Conservation (phyloP, 2,888 invertebrate species). For the Sphaeridia pumilis region DNA sequence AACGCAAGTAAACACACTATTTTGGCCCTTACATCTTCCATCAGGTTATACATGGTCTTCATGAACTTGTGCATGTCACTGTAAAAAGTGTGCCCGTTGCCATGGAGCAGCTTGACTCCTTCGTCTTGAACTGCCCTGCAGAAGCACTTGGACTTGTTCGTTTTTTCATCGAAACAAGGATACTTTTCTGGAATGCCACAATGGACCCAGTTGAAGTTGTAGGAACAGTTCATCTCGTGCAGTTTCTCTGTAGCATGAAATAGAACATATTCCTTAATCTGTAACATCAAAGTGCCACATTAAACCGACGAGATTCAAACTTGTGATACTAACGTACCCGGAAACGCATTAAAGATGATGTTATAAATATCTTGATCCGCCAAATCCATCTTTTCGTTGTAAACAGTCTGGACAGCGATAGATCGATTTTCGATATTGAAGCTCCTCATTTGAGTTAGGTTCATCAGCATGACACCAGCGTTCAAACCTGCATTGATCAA, state of each 20-base stretch:
- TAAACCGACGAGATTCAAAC: not conserved
- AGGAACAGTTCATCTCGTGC: constrained; percentile 7
- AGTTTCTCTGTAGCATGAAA: constrained; percentile 7
- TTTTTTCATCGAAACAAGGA: not conserved
- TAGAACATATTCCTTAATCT: not conserved
- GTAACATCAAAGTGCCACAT: not conserved
- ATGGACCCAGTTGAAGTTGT: constrained; percentile 16
- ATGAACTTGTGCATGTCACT: not conserved
- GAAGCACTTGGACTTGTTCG: constrained; percentile 1
- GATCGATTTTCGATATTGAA: constrained; percentile 78
- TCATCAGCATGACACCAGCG: constrained; percentile 97
- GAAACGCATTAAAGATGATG: constrained; percentile 74
- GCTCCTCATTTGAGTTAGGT: constrained; percentile 63
- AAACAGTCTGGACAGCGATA: constrained; percentile 70
- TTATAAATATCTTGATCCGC: constrained; percentile 96
- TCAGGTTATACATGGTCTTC: not conserved
- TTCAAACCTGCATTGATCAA: too few relatives aligned
- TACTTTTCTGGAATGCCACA: constrained; percentile 1
- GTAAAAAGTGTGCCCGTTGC: constrained; percentile 5
- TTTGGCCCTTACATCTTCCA: not conserved
- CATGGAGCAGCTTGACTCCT: constrained; percentile 8
- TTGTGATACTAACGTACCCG: constrained; percentile 43
- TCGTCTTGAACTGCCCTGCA: not conserved
- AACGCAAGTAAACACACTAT: not conserved
- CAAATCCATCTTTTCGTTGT: constrained; percentile 78